A percentile compares a stretch with the other conserved stretches of the same genome.
Evolutionary conservation across 2,888 invertebrate genomes (phyloP).

Genomic region (Nemotelus pantherinus): DNA sequence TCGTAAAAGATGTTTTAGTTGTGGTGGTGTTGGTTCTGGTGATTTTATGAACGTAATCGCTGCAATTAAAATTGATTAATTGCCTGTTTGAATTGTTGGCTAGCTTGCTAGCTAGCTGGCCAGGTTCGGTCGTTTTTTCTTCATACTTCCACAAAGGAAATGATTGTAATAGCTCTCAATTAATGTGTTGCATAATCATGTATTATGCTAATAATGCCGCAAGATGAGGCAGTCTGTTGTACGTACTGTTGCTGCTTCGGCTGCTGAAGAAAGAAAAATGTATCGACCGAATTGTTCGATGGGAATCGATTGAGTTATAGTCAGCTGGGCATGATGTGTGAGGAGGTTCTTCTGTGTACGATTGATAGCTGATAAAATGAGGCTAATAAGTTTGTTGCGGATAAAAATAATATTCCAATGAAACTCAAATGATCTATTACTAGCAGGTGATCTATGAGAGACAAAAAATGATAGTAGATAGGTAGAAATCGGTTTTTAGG

Average conservation of each 20-base stretch:
- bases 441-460: too few species aligned
- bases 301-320: conserved; percentile 14
- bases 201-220: conserved; percentile 22
- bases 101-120: not conserved
- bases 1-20: not conserved
- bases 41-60: conserved; percentile 23
- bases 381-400: not conserved
- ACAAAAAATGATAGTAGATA: too few species aligned
- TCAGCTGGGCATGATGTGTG: not conserved
- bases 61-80: conserved; percentile 33
- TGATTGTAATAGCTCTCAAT: not conserved
- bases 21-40: not conserved
- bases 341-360: not conserved
- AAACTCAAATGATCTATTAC: too few species aligned
- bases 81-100: not conserved
- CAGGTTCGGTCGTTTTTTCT: not conserved
- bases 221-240: not conserved
- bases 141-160: not conserved
- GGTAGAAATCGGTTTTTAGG: too few species aligned
- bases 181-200: conserved; percentile 17
- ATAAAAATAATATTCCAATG: too few species aligned
- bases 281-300: not conserved
- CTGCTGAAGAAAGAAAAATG: not conserved
- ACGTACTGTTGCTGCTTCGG: not conserved
- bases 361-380: not conserved